Conservation (phyloP, 2,113 vertebrate genomes). For the Malurus elegans region DNA sequence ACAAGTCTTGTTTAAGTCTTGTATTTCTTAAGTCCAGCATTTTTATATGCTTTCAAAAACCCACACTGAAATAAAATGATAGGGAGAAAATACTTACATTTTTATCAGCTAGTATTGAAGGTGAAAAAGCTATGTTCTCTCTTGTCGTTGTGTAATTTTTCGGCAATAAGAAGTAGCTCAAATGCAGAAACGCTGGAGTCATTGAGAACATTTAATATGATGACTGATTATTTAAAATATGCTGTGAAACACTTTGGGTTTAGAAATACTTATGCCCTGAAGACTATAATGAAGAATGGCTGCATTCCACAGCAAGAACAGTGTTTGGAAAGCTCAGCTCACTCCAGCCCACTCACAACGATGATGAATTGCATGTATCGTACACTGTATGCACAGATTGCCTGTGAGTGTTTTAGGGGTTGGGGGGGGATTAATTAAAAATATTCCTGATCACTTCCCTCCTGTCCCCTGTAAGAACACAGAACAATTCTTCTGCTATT, state of each 20-base stretch:
- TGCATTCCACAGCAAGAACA: constrained; percentile 74
- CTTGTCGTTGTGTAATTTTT: constrained; percentile 27
- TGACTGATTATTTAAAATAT: constrained; percentile 74
- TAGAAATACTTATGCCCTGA: constrained; percentile 71
- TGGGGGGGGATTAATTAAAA: not conserved
- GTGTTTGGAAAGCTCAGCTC: constrained; percentile 57
- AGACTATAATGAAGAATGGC: constrained; percentile 72
- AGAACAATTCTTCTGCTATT: not conserved
- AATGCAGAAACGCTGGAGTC: constrained; percentile 62
- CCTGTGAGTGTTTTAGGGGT: constrained; percentile 38
- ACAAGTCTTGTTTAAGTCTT: not conserved
- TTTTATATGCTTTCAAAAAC: not conserved
- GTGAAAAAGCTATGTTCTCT: constrained; percentile 11
- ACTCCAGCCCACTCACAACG: constrained; percentile 11
- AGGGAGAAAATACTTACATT: not conserved
- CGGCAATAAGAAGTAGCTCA: constrained; percentile 68
- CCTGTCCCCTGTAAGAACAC: not conserved
- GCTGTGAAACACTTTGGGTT: constrained; percentile 71
- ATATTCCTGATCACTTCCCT: not conserved
- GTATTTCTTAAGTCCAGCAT: not conserved
- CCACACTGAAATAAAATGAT: not conserved
- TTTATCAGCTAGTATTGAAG: not conserved
- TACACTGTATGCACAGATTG: not conserved
- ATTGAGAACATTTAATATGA: constrained; percentile 47
- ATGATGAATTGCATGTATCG: constrained; percentile 28